Conservation (phyloP, 2,888 invertebrate species). For the Drosophila hawaiiensis region DNA sequence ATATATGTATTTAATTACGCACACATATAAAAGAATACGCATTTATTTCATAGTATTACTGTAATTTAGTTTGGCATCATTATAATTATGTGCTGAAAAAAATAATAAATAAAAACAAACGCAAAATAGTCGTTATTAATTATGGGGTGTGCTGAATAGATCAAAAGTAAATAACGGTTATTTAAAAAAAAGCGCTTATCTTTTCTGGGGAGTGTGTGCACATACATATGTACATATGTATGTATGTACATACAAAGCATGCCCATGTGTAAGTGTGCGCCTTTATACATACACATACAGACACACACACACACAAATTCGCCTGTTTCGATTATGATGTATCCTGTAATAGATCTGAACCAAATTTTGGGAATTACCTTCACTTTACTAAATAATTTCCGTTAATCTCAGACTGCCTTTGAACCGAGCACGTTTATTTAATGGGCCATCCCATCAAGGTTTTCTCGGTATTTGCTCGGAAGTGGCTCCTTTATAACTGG, state of each 20-base stretch:
- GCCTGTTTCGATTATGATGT: too few relatives aligned
- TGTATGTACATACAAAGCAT: neutral
- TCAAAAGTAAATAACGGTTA: neutral
- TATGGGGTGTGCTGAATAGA: too few relatives aligned
- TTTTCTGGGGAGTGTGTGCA: neutral
- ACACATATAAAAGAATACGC: neutral
- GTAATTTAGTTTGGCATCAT: neutral
- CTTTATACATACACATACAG: neutral
- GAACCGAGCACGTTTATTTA: neutral
- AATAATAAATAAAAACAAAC: slow-evolving; percentile 1
- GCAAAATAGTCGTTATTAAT: neutral
- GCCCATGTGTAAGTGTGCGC: neutral
- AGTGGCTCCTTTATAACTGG: neutral
- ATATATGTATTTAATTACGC: neutral
- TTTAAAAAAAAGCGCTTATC: too few relatives aligned
- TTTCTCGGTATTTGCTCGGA: neutral
- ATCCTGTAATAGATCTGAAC: too few relatives aligned
- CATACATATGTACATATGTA: too few relatives aligned
- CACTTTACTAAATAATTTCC: neutral
- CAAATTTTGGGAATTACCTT: neutral
- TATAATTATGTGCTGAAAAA: slow-evolving; percentile 9
- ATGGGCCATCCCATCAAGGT: neutral
- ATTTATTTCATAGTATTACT: neutral
- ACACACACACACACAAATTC: too few relatives aligned
- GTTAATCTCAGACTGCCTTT: neutral